Evolutionary conservation across 2,888 invertebrate species (phyloP), one percentile per base, ranked within the genome.

Genomic region (Ephialtes manifestator): DNA sequence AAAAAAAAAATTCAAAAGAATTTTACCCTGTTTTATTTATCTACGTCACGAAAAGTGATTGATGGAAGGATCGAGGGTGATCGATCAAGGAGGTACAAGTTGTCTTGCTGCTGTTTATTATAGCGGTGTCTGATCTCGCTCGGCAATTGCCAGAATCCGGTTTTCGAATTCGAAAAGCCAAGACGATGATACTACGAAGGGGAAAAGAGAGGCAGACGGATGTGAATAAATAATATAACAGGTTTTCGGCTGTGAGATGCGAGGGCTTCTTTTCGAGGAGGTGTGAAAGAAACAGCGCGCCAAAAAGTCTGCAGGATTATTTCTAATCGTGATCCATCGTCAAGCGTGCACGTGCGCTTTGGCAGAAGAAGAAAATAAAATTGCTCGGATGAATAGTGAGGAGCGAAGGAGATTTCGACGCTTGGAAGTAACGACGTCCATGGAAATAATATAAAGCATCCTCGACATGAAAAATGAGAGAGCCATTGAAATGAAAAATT

Each of bases 261-360:
- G 55, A 51, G 55, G 55, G 20, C 65, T 35, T 39, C 15, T 70
- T 28, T 24, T 43, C 60, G 70, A 63, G 15, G 31, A 58, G 51
- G 35, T 48, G 68, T 35, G 39, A 58, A 43, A 20, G 71, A 74
- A 7, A 58, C 5, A 43, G 28, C 8, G 35, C 68, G 75, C 74
- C 70, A 82, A 83, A 81, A 81, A 75, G 79, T 55, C 39, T 67
- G 72, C 74, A 67, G 83, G 81, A 76, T 77, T 77, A 82, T 82
- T 53, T 81, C 65, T 83, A 85, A 87, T 86, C 85, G 86, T 83
- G 86, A 88, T 88, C 80, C 82, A 87, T 86, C 77, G 74, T 72
- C 48, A 53, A 28, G 58, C 67, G 63, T 51, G 24, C 55, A 46
- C 31, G 15, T 35, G 68, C 31, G 70, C 48, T 51, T 10, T 18